phyloP scores from a whole-genome alignment of 1,140 invertebrate species.

The Piezodorus guildinii region DNA sequence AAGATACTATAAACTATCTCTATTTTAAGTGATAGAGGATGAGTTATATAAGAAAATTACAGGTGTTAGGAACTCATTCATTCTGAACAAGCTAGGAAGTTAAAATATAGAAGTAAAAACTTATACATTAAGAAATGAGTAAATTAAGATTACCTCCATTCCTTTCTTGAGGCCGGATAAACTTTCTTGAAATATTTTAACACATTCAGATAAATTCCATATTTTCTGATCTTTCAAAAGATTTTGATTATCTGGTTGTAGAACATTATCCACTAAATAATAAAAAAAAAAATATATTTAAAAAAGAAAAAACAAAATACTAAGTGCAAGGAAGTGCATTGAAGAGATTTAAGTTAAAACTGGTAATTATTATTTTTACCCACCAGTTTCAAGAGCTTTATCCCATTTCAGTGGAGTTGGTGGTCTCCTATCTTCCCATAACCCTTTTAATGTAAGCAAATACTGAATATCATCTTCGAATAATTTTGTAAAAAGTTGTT shows the following conservation, averaged over 20 bases:
- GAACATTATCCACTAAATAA: neutral
- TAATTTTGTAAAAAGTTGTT: conserved; percentile 75
- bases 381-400: neutral
- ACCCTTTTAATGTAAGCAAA: conserved; percentile 83
- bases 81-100: too few relatives aligned
- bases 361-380: too few relatives aligned
- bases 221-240: conserved; percentile 61
- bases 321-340: too few relatives aligned
- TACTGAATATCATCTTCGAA: conserved; percentile 95
- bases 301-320: too few relatives aligned
- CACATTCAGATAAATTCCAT: conserved; percentile 71
- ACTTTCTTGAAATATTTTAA: conserved; percentile 60
- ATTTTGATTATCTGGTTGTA: neutral
- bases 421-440: conserved; percentile 79
- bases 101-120: neutral
- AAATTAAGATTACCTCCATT: conserved; percentile 35
- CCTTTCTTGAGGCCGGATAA: conserved; percentile 54
- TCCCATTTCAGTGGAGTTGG: conserved; percentile 68
- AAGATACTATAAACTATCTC: too few relatives aligned
- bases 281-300: neutral
- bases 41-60: too few relatives aligned
- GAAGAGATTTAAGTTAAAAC: too few relatives aligned
- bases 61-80: too few relatives aligned
- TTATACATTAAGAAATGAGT: neutral
- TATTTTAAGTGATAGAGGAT: too few relatives aligned